phyloP scores from a whole-genome alignment of 2,888 invertebrate species.

The Drosophila leonis region DNA sequence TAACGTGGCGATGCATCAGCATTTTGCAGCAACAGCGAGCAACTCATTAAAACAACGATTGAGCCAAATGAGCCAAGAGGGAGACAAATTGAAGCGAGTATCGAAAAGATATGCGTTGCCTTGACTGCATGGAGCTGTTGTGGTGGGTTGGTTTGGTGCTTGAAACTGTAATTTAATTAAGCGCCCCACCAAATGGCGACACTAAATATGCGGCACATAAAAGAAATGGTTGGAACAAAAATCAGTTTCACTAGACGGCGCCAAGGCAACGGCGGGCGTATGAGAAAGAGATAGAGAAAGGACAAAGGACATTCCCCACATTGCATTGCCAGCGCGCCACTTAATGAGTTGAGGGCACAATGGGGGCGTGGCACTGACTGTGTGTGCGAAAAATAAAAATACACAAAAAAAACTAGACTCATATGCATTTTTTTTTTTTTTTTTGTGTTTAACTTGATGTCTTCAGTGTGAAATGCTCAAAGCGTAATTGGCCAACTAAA shows the following conservation, averaged over 20 bases:
- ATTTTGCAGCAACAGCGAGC: not conserved
- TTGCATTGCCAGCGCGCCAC: constrained; percentile 31
- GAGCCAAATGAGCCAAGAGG: not conserved
- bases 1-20: constrained; percentile 1
- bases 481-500: constrained; percentile 53
- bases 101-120: not conserved
- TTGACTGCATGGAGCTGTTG: not conserved
- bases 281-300: constrained; percentile 5
- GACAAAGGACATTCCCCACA: constrained; percentile 40
- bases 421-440: constrained; percentile 36
- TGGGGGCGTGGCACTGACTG: not conserved
- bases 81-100: constrained; percentile 1
- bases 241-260: constrained; percentile 60
- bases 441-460: constrained; percentile 33
- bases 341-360: constrained; percentile 42
- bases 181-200: constrained; percentile 43
- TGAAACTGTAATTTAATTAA: constrained; percentile 74
- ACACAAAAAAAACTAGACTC: constrained; percentile 23
- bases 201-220: constrained; percentile 47
- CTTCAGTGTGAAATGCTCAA: constrained; percentile 40
- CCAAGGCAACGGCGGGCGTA: constrained; percentile 41
- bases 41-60: not conserved
- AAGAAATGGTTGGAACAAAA: constrained; percentile 42
- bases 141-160: constrained; percentile 2
- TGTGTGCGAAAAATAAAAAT: constrained; percentile 6